Evolutionary conservation across 2,888 invertebrate genomes (phyloP).

Genomic region (Papilio demoleus): DNA sequence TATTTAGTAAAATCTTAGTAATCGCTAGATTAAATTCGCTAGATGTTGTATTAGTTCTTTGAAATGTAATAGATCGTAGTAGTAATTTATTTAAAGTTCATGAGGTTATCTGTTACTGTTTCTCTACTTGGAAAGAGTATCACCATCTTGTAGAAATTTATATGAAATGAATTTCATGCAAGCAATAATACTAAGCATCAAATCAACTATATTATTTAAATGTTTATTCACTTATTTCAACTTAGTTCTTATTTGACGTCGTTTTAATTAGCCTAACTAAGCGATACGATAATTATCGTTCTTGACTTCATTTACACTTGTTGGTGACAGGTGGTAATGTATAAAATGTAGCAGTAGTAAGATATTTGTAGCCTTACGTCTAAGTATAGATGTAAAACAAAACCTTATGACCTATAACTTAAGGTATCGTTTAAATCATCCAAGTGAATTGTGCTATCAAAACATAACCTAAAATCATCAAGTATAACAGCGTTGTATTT

Average conservation of each 20-base stretch:
- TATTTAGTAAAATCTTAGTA: constrained; percentile 8
- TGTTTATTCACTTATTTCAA: neutral
- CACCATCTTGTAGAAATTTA: no score
- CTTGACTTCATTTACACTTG: constrained; percentile 4
- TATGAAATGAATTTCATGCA: no score
- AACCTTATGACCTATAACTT: neutral
- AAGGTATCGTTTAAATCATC: neutral
- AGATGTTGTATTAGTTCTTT: no score
- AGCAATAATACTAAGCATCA: neutral
- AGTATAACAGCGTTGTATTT: constrained; percentile 25
- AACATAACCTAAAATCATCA: constrained; percentile 22
- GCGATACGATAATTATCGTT: constrained; percentile 18
- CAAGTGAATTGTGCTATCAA: constrained; percentile 8
- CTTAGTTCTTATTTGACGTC: neutral
- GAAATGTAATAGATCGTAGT: no score
- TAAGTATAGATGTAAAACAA: neutral
- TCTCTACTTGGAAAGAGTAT: no score
- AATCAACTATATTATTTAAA: neutral
- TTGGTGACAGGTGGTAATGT: neutral
- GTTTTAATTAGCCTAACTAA: neutral
- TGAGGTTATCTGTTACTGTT: no score
- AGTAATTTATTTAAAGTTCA: no score
- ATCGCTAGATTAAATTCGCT: neutral
- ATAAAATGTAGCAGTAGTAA: neutral
- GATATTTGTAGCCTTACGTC: neutral